Percentiles rank a stretch among this genome's conserved stretches.
Conservation (phyloP, 2,888 invertebrate species). For the Caenorhabditis japonica region DNA sequence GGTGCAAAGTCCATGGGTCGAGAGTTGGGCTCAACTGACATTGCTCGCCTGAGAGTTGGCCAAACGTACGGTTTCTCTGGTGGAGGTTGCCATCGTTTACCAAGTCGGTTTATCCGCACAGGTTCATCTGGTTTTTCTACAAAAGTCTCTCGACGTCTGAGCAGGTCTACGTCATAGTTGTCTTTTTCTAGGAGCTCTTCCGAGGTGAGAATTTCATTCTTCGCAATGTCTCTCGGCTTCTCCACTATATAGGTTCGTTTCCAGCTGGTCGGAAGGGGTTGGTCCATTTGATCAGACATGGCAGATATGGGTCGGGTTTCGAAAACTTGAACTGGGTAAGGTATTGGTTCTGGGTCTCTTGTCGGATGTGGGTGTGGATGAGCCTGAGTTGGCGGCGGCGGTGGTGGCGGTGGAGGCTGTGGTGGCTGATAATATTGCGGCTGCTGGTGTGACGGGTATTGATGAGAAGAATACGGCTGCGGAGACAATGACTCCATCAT, state of each 20-base stretch:
- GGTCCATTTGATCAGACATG: slow-evolving; percentile 56
- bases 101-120: slow-evolving; percentile 69
- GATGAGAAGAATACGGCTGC: slow-evolving; percentile 15
- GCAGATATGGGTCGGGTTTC: slow-evolving; percentile 74
- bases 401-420: slow-evolving; percentile 15
- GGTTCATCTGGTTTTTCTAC: slow-evolving; percentile 71
- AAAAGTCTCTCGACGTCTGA: slow-evolving; percentile 74
- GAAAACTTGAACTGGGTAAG: slow-evolving; percentile 67
- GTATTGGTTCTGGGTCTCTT: slow-evolving; percentile 28
- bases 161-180: slow-evolving; percentile 74
- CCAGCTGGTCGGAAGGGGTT: slow-evolving; percentile 26
- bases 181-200: slow-evolving; percentile 75
- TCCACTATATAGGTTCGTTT: slow-evolving; percentile 71
- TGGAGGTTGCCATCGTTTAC: slow-evolving; percentile 77
- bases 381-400: neutral
- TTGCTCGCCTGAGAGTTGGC: slow-evolving; percentile 63
- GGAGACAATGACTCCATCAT: slow-evolving; percentile 53
- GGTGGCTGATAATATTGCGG: slow-evolving; percentile 12
- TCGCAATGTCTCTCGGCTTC: slow-evolving; percentile 60
- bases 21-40: slow-evolving; percentile 63
- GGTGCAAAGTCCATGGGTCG: slow-evolving; percentile 61
- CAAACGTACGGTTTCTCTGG: slow-evolving; percentile 75
- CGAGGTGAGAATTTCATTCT: slow-evolving; percentile 75
- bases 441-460: slow-evolving; percentile 5
- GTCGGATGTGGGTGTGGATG: slow-evolving; percentile 7